Evolutionary conservation across 1,140 invertebrate species (phyloP), one percentile per base, ranked within the genome.

Genomic region (Sogatella furcifera): DNA sequence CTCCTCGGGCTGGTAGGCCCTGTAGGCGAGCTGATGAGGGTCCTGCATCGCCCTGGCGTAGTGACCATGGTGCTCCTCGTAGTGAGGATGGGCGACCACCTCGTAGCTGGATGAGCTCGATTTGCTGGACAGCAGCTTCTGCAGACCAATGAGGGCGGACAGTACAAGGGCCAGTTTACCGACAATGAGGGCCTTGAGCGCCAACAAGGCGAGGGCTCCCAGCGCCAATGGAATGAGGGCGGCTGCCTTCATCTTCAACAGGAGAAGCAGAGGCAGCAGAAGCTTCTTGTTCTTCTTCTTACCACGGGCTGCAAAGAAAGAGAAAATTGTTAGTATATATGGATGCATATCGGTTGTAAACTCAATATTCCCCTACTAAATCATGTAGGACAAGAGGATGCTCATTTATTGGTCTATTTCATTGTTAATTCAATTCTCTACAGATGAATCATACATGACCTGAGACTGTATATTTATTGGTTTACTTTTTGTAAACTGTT

Each of bases 91-190:
- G 44, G 83, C 78, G 0, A 84, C 83, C 0, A 86, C 84, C 69
- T 90, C 89, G 69, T 89, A 89, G 66, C 80, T 83, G 52, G 81
- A 79, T 55, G 80, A 80, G 34, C 58, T 52, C 54, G 79, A 74
- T 66, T 89, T 89, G 66, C 77, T 77, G 41, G 81, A 85, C 28
- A 90, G 71, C 6, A 90, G 76, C 69, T 91, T 90, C 75, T 90
- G 88, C 62, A 90, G 73, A 5, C 82, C 86, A 65, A 90, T 84
- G 63, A 90, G 81, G 63, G 79, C 80, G 62, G 85, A 82, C 57
- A 90, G 79, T 44, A 89, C 79, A 9, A 91, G 78, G 9, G 88
- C 85, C 60, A 90, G 78, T 75, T 91, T 91, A 70, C 86, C 86
- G 64, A 90, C 80, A 52, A 90, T 76, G 55, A 91, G 77, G 15